Evolutionary conservation across 1,140 invertebrate genomes (phyloP).

Genomic region (Oryzaephilus surinamensis): DNA sequence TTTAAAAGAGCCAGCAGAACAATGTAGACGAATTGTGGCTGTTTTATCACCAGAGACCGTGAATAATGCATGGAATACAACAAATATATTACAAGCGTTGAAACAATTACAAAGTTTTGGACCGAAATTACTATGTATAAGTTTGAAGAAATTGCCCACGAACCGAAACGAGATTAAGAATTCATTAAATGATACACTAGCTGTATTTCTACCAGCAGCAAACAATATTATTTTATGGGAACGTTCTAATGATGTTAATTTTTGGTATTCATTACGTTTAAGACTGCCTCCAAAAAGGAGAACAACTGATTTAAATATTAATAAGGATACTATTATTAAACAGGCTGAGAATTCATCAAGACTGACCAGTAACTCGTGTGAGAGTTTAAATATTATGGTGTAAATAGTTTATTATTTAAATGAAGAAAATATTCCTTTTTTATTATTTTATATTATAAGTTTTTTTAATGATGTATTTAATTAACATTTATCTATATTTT

Average conservation of each 20-base stretch:
- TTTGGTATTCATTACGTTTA: conserved; percentile 27
- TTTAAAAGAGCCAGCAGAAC: conserved; percentile 17
- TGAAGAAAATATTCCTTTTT: conserved; percentile 5
- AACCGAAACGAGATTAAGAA: conserved; percentile 27
- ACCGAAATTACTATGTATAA: conserved; percentile 22
- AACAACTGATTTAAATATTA: not conserved
- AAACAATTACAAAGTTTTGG: conserved; percentile 27
- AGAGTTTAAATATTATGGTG: conserved; percentile 15
- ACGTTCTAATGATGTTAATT: conserved; percentile 19
- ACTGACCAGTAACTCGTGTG: conserved; percentile 14
- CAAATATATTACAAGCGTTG: conserved; percentile 24
- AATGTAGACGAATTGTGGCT: conserved; percentile 24
- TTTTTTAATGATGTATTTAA: no score
- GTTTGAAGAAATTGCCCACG: conserved; percentile 27
- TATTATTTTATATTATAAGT: conserved; percentile 1
- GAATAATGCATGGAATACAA: conserved; percentile 26
- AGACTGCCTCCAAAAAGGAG: conserved; percentile 27
- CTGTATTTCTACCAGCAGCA: conserved; percentile 7
- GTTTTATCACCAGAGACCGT: conserved; percentile 27
- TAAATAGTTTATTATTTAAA: conserved; percentile 18
- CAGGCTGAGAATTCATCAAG: conserved; percentile 13
- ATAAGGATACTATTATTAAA: not conserved
- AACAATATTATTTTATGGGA: conserved; percentile 24
- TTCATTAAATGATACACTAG: conserved; percentile 28
- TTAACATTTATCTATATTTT: no score